Evolutionary conservation across 2,888 invertebrate genomes (phyloP).

Genomic region (Ypsolopha scabrella): DNA sequence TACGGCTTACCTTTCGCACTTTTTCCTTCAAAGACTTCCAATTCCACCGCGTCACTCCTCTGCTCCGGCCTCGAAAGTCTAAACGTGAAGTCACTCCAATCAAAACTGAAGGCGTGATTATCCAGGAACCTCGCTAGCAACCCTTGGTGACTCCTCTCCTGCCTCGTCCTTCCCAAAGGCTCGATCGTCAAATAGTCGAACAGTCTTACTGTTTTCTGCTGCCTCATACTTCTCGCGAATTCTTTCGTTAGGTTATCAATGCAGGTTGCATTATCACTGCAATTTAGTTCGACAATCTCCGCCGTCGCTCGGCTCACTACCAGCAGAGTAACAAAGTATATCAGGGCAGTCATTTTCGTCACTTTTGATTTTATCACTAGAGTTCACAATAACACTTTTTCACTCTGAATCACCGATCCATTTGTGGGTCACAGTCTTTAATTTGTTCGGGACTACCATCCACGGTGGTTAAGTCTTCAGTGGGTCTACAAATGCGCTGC

Average conservation of each 20-base stretch:
- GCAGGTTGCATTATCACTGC: slow-evolving; percentile 74
- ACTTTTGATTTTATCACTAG: slow-evolving; percentile 14
- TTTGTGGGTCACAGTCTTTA: slow-evolving; percentile 53
- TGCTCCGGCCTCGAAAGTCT: slow-evolving; percentile 56
- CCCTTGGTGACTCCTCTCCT: slow-evolving; percentile 45
- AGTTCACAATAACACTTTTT: slow-evolving; percentile 22
- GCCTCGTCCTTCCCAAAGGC: slow-evolving; percentile 42
- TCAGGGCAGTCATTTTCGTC: slow-evolving; percentile 53
- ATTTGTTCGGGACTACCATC: slow-evolving; percentile 36
- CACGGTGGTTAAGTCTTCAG: slow-evolving; percentile 53
- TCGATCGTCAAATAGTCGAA: slow-evolving; percentile 70
- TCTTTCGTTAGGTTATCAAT: slow-evolving; percentile 62
- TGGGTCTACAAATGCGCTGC: slow-evolving; percentile 43
- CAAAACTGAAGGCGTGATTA: slow-evolving; percentile 64
- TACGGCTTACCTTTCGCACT: slow-evolving; percentile 47
- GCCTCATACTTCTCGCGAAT: slow-evolving; percentile 59
- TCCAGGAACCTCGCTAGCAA: slow-evolving; percentile 54
- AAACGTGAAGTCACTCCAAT: slow-evolving; percentile 65
- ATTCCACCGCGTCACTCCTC: slow-evolving; percentile 55
- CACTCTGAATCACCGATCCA: slow-evolving; percentile 54
- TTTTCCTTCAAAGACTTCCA: slow-evolving; percentile 56
- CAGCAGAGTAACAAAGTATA: slow-evolving; percentile 41
- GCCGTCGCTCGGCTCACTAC: slow-evolving; percentile 38
- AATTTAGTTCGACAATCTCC: slow-evolving; percentile 46
- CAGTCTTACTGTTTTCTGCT: slow-evolving; percentile 61